phyloP scores from a whole-genome alignment of 1,140 invertebrate genomes.

The Drosophila cardini region DNA sequence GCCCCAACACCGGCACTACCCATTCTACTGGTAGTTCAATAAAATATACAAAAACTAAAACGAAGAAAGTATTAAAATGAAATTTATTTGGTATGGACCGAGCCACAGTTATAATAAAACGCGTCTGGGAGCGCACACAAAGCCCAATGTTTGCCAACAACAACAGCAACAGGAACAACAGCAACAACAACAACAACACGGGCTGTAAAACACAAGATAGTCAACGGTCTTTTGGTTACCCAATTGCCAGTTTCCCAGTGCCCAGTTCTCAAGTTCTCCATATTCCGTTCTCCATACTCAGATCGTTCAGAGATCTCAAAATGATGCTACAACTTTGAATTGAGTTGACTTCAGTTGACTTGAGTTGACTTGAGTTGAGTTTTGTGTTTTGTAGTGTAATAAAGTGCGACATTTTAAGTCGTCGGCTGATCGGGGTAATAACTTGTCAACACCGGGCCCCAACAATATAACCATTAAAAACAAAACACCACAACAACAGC shows the following conservation, averaged over 20 bases:
- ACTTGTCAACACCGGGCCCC: constrained; percentile 73
- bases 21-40: constrained; percentile 44
- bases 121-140: constrained; percentile 78
- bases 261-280: constrained; percentile 8
- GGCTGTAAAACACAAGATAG: constrained; percentile 72
- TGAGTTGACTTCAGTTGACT: constrained; percentile 36
- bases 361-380: constrained; percentile 62
- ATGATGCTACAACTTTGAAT: constrained; percentile 31
- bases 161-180: constrained; percentile 47
- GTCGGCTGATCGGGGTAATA: constrained; percentile 75
- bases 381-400: constrained; percentile 83
- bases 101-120: constrained; percentile 82
- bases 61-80: constrained; percentile 83
- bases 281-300: constrained; percentile 18
- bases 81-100: constrained; percentile 78
- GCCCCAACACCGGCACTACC: background rate
- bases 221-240: constrained; percentile 46
- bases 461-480: constrained; percentile 65
- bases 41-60: constrained; percentile 81
- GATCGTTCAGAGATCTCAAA: constrained; percentile 44
- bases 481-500: too few relatives aligned
- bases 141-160: constrained; percentile 80
- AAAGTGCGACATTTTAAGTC: constrained; percentile 83
- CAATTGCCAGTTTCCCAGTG: constrained; percentile 22
- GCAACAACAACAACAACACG: constrained; percentile 37